These are phyloP conservation scores for Mesorhabditis sp. DNA, from an alignment of 2,888 invertebrate species.

Conservation along the genomic window DNA sequence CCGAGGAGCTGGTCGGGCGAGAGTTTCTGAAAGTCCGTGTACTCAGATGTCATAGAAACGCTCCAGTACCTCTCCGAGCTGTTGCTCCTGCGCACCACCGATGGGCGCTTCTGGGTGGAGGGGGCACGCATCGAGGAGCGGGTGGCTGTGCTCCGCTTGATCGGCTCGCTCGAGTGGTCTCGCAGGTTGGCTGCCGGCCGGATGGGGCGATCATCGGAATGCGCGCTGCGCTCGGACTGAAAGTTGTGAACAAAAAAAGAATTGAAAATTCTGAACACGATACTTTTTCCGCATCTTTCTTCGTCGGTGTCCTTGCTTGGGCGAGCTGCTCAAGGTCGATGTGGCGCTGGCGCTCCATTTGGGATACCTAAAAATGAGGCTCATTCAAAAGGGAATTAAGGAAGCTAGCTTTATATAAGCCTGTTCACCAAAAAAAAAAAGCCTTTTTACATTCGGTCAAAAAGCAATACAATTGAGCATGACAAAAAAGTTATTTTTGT, in stretches of 20 bases:
- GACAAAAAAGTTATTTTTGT: no score
- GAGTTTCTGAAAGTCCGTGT: no score
- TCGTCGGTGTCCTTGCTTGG: background rate
- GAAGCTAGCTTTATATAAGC: no score
- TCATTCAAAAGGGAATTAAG: no score
- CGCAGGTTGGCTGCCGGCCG: background rate
- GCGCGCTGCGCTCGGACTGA: background rate
- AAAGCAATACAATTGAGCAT: no score
- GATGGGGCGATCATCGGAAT: slow-evolving; percentile 1
- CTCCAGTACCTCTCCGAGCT: background rate
- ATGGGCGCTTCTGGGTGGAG: background rate
- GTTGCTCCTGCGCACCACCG: background rate
- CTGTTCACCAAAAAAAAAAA: no score
- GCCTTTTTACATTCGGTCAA: no score
- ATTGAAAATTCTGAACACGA: background rate
- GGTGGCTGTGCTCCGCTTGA: background rate
- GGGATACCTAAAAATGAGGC: background rate
- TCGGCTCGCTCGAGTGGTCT: background rate
- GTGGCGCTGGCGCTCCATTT: background rate
- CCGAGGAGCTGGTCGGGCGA: no score
- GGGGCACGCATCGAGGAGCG: background rate
- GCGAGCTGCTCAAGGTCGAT: background rate
- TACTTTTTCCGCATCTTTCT: background rate
- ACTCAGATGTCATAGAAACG: no score
- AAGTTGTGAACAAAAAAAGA: no score